A percentile compares a stretch with the other conserved stretches of the same genome.
phyloP scores from a whole-genome alignment of 2,797 vertebrate species.

The Cryptoblepharus egeriae region DNA sequence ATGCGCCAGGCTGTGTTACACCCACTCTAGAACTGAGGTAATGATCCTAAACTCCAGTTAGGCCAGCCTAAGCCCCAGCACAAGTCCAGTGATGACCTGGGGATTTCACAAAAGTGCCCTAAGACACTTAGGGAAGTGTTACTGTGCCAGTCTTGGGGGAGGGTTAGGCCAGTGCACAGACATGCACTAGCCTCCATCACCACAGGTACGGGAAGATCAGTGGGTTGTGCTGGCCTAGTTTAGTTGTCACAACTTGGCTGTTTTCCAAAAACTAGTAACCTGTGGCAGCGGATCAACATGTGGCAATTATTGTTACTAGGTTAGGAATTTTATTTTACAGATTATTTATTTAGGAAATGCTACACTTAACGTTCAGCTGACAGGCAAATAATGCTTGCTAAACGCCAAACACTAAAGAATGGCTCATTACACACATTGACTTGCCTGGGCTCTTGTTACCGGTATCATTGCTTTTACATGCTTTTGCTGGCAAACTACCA shows the following conservation, averaged over 20 bases:
- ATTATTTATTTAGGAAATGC: conserved; percentile 66
- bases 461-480: conserved; percentile 65
- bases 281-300: conserved; percentile 71
- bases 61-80: no score
- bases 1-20: conserved; percentile 15
- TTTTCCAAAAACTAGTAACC: conserved; percentile 73
- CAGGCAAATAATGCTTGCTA: conserved; percentile 58
- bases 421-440: conserved; percentile 66
- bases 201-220: no score
- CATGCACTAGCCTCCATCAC: no score
- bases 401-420: conserved; percentile 64
- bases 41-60: no score
- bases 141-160: no score
- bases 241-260: conserved; percentile 61
- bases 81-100: no score
- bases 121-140: no score
- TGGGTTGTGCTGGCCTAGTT: no score
- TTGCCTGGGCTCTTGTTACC: conserved; percentile 69
- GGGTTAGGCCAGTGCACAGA: no score
- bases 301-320: conserved; percentile 6
- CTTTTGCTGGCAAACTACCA: conserved; percentile 74
- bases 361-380: conserved; percentile 58
- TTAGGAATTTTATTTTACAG: conserved; percentile 59
- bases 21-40: conserved; percentile 12
- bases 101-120: no score